Percentiles rank a stretch among this genome's conserved stretches.
Evolutionary conservation across 2,113 vertebrate genomes (phyloP).

Genomic region (Corythornis cristatus): DNA sequence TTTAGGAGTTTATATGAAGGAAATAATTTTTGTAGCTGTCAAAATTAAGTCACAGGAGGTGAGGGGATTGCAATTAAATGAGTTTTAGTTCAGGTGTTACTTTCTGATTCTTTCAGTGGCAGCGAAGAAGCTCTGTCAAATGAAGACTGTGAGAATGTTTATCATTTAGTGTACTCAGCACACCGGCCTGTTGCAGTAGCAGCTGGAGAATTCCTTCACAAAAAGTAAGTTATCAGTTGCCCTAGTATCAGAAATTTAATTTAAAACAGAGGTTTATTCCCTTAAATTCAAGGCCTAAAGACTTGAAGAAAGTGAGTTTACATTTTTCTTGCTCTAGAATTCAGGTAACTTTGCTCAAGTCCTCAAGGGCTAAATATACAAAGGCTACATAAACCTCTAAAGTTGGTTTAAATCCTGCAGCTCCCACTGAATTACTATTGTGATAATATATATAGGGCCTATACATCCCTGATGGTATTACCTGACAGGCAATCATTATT

Average conservation of each 20-base stretch:
- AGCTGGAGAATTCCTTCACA: slow-evolving; percentile 96
- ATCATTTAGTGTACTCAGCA: slow-evolving; percentile 97
- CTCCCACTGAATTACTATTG: background rate
- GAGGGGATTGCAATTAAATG: background rate
- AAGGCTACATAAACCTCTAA: background rate
- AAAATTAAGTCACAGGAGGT: background rate
- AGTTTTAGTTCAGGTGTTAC: slow-evolving; percentile 20
- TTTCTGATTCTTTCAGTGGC: slow-evolving; percentile 83
- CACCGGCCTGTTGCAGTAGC: slow-evolving; percentile 97
- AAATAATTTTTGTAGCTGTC: background rate
- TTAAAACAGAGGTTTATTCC: background rate
- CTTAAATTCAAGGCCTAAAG: background rate
- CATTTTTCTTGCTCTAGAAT: background rate
- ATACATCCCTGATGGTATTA: background rate
- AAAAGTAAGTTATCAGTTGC: slow-evolving; percentile 84
- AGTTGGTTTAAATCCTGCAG: background rate
- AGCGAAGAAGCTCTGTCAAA: slow-evolving; percentile 98
- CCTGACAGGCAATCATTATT: background rate
- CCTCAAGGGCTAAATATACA: background rate
- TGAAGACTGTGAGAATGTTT: slow-evolving; percentile 99
- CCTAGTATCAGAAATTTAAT: background rate
- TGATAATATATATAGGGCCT: background rate
- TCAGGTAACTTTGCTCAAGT: background rate
- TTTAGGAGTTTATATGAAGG: background rate
- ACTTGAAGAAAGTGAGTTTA: background rate